Percentiles rank a stretch among this genome's conserved stretches.
These are phyloP conservation scores for Drosophila kanekoi DNA, from an alignment of 2,888 invertebrate genomes.

Conservation along the genomic window DNA sequence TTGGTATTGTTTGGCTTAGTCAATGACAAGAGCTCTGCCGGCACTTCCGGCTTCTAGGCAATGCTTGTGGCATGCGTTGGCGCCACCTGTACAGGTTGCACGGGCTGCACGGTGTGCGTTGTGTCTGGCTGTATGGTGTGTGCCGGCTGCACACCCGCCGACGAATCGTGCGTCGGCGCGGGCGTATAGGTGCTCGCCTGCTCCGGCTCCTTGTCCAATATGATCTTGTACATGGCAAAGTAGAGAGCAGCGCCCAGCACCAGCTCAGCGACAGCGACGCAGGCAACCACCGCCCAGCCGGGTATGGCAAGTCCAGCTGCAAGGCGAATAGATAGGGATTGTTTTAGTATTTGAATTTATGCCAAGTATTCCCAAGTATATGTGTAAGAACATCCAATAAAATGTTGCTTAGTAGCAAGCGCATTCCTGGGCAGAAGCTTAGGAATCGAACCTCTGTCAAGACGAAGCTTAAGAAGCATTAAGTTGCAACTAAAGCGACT, in stretches of 20 bases:
- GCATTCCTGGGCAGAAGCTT: no score
- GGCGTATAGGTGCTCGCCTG: slow-evolving; percentile 83
- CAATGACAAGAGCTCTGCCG: slow-evolving; percentile 28
- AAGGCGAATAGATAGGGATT: slow-evolving; percentile 13
- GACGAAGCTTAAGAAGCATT: no score
- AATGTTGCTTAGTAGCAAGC: no score
- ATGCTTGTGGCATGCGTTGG: slow-evolving; percentile 64
- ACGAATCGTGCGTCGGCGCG: slow-evolving; percentile 80
- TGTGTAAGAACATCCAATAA: not conserved
- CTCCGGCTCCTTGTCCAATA: slow-evolving; percentile 86
- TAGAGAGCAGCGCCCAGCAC: slow-evolving; percentile 90
- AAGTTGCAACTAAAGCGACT: no score
- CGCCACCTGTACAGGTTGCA: slow-evolving; percentile 37
- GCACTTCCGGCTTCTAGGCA: slow-evolving; percentile 52
- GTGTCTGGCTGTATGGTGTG: slow-evolving; percentile 25
- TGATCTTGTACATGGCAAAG: slow-evolving; percentile 88
- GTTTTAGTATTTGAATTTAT: not conserved
- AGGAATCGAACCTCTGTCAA: no score
- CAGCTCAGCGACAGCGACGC: slow-evolving; percentile 90
- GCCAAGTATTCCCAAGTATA: not conserved
- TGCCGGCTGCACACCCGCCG: slow-evolving; percentile 24
- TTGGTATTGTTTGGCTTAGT: slow-evolving; percentile 14
- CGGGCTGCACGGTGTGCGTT: slow-evolving; percentile 9
- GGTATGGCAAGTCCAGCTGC: slow-evolving; percentile 90
- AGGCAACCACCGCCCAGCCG: slow-evolving; percentile 91